These are phyloP conservation scores for Octopus sinensis DNA, from an alignment of 1,140 invertebrate genomes.

Conservation along the genomic window DNA sequence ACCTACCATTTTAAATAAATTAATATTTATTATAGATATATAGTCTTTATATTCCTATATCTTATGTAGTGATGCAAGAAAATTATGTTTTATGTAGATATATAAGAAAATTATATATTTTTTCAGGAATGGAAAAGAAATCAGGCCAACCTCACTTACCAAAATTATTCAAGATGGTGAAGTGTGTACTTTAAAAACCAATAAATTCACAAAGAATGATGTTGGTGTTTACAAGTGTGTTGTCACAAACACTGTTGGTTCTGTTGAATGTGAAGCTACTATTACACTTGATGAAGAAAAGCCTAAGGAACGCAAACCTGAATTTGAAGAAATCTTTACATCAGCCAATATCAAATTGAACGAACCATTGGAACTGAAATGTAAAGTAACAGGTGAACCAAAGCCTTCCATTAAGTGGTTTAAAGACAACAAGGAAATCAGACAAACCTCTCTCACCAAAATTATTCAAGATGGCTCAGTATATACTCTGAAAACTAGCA, in stretches of 20 bases:
- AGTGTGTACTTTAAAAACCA: neutral
- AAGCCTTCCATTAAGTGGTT: slow-evolving; percentile 51
- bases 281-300: slow-evolving; percentile 38
- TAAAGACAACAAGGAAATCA: slow-evolving; percentile 77
- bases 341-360: slow-evolving; percentile 43
- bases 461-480: slow-evolving; percentile 81
- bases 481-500: slow-evolving; percentile 59
- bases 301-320: neutral
- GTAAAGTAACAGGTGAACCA: slow-evolving; percentile 47
- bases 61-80: too few relatives aligned
- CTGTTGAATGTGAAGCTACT: slow-evolving; percentile 36
- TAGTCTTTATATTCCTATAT: too few relatives aligned
- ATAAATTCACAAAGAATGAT: slow-evolving; percentile 35
- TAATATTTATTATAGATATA: too few relatives aligned
- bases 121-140: neutral
- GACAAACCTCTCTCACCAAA: slow-evolving; percentile 70
- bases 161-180: neutral
- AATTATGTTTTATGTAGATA: too few relatives aligned
- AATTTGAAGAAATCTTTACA: slow-evolving; percentile 2
- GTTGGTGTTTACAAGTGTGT: slow-evolving; percentile 50
- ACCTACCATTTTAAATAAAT: too few relatives aligned
- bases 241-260: slow-evolving; percentile 50
- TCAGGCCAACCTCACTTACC: neutral
- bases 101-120: neutral
- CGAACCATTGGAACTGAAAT: slow-evolving; percentile 37